Evolutionary conservation across 2,113 vertebrate species (phyloP).

Genomic region (Ginglymostoma cirratum): DNA sequence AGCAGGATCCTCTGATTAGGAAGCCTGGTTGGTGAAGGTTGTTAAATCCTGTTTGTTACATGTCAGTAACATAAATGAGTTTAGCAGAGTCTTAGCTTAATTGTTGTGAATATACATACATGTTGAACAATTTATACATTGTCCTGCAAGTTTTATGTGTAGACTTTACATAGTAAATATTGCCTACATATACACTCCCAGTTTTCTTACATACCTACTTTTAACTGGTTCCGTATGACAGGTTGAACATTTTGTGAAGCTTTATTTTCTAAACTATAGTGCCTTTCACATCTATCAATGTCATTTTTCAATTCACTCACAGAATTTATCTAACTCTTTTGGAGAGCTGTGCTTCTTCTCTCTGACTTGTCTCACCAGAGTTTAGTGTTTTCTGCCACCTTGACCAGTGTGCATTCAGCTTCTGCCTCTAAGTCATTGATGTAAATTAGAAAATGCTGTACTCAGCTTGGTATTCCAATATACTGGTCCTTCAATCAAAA

Average conservation of each 20-base stretch:
- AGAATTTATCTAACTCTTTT: background rate
- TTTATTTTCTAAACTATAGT: background rate
- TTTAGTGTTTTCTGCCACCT: background rate
- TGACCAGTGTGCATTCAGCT: background rate
- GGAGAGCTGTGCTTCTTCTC: background rate
- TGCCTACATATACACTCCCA: background rate
- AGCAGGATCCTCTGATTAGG: constrained; percentile 11
- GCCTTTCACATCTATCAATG: background rate
- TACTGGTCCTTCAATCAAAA: background rate
- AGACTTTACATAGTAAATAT: background rate
- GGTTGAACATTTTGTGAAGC: background rate
- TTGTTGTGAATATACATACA: background rate
- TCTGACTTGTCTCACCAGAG: background rate
- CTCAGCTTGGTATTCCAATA: background rate
- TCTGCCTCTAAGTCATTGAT: background rate
- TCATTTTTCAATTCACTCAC: background rate
- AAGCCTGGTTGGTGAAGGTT: background rate
- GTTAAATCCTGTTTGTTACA: background rate
- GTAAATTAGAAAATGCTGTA: background rate
- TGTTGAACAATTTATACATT: background rate
- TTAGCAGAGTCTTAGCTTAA: background rate
- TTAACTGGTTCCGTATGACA: background rate
- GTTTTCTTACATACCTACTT: background rate
- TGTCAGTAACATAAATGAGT: background rate
- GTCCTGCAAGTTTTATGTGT: background rate